Conservation (phyloP, 1,140 invertebrate genomes). For the Eupeodes corollae region DNA sequence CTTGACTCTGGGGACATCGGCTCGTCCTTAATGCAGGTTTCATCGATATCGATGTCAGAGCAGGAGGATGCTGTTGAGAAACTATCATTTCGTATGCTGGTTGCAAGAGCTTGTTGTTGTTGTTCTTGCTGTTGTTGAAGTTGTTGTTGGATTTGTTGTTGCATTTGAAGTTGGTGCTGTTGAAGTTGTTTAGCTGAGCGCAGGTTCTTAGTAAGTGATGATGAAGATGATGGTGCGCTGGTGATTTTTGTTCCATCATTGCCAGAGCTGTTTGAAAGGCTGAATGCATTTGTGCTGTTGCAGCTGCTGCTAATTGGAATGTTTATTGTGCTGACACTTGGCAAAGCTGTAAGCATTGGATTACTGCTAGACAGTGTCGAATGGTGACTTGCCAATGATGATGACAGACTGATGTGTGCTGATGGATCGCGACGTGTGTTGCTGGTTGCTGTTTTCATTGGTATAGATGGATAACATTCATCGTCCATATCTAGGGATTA, state of each 20-base stretch:
- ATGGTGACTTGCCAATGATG: constrained; percentile 10
- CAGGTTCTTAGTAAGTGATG: constrained; percentile 1
- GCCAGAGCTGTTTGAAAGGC: constrained; percentile 4
- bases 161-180: neutral
- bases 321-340: constrained; percentile 6
- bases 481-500: constrained; percentile 71
- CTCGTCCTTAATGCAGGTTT: constrained; percentile 52
- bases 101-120: constrained; percentile 1
- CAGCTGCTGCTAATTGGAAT: constrained; percentile 1
- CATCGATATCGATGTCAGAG: constrained; percentile 39
- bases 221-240: constrained; percentile 6
- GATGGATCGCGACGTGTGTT: constrained; percentile 20
- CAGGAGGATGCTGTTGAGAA: constrained; percentile 7
- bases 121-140: constrained; percentile 4
- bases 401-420: constrained; percentile 15
- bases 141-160: constrained; percentile 1
- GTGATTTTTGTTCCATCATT: constrained; percentile 4
- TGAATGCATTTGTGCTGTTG: constrained; percentile 5
- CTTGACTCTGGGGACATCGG: constrained; percentile 58
- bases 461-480: constrained; percentile 65
- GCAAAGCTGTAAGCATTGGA: constrained; percentile 5
- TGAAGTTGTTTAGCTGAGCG: neutral
- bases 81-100: constrained; percentile 1
- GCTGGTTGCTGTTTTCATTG: constrained; percentile 46
- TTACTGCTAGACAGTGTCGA: neutral